Base-by-base conservation (phyloP, 2,888 invertebrate species). In the Polietes domitor region DNA sequence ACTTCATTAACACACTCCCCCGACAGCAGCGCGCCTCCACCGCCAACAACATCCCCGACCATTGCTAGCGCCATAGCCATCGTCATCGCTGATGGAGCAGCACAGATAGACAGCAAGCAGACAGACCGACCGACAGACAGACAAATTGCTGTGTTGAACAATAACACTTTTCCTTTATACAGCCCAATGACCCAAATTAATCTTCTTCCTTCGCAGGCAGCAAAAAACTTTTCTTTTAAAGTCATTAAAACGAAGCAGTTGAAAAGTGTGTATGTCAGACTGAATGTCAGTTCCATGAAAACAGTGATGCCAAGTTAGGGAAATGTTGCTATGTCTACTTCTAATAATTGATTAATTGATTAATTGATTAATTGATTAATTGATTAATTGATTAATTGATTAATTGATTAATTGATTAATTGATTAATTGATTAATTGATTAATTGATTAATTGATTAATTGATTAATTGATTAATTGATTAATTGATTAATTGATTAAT, bases 151-250 rank as follows among this genome's bases (percentile, higher is more conserved):
- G 41, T 78, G 65, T 79, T 76, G 76, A 74, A 28, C 61, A 77
- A 73, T 61, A 85, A 79, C 61, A 71, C 81, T 78, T 79, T 76
- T 84, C 75, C 76, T 84, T 84, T 73, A 78, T 81, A 81, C 80
- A 84, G 70, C 85, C 85, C 83, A 85, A 73, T 85, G 85, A 85
- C 85, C 85, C 82, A 85, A 84, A 85, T 85, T 85, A 85, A 83
- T 82, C 77, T 79, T 79, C 73, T 79, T 73, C 65, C 19, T 68
- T 53, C 24, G 77, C 26, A 41, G 15, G 21, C 19, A 17, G 21
- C 2, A 65, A 75, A 85, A 82, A 76, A 79, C 32, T 68, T 76
- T 77, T 61, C 26, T 74, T 73, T 65, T 65, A 58, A 80, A 84
- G 77, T 78, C 47, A 65, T 74, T 9, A 70, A 28, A 71, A 77